Base-by-base conservation (phyloP, 2,888 invertebrate genomes). In the Drosophila mimetica region DNA sequence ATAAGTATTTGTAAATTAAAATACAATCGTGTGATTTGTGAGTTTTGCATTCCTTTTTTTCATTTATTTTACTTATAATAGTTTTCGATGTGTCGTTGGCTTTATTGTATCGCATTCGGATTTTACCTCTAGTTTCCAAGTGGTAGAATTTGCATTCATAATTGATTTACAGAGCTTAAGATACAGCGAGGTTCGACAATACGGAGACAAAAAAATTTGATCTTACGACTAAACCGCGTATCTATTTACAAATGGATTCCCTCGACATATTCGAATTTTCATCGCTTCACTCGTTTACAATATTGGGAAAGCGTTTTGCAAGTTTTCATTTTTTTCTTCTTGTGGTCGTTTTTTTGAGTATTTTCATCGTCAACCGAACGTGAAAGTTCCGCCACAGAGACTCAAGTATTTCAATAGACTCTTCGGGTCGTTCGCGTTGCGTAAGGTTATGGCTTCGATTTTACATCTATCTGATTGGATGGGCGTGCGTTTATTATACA, bases 141-240 rank as follows among this genome's bases (percentile, higher is more conserved):
- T 4, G n/a, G 16, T 36, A 13, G 37, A 44, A 37, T 37, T 30
- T 20, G 20, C 22, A 39, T 63, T 75, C 48, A 36, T 58, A 47
- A 58, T 69, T 61, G 65, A 47, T 69, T 53, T 61, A 61, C 60
- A 66, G 58, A 66, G 46, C 80, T 84, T 76, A 85, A 58, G 67
- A 44, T 88, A 89, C 91, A 91, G 90, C 91, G 91, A 91, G 91
- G 86, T 89, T 90, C 69, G 67, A 77, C 54, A 71, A 60, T 67
- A 48, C 53, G 52, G 46, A 55, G 50, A 60, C 28, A 58, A 71
- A 46, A 39, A 57, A 57, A 25, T 25, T 14, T 30, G 46, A 46
- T 61, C 60, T 61, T 57, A 60, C 42, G 30, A 48, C 59, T 59
- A 69, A 52, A 36, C 53, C 51, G 18, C 46, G 46, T 59, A 32